phyloP scores from a whole-genome alignment of 2,113 vertebrate genomes.

The human region GRCh38 chr3:395501-396000 shows the following conservation, averaged over 20 bases:
- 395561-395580: not conserved
- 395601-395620: too few species aligned
- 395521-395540: not conserved
- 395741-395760: too few species aligned
- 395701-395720: too few species aligned
- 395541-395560: not conserved
- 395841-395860: not conserved
- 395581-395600: accelerated
- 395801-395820: not conserved
- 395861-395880: not conserved
- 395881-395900: not conserved
- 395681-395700: too few species aligned
- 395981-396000: not conserved
- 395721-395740: too few species aligned
- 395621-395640: not conserved
- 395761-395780: not conserved
- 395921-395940: not conserved
- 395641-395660: not conserved
- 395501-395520: not conserved
- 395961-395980: not conserved
- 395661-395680: not conserved
- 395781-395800: not conserved
- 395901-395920: not conserved
- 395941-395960: accelerated
- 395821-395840: not conserved